phyloP scores from a whole-genome alignment of 1,140 invertebrate genomes.

The Sweltsa coloradensis region DNA sequence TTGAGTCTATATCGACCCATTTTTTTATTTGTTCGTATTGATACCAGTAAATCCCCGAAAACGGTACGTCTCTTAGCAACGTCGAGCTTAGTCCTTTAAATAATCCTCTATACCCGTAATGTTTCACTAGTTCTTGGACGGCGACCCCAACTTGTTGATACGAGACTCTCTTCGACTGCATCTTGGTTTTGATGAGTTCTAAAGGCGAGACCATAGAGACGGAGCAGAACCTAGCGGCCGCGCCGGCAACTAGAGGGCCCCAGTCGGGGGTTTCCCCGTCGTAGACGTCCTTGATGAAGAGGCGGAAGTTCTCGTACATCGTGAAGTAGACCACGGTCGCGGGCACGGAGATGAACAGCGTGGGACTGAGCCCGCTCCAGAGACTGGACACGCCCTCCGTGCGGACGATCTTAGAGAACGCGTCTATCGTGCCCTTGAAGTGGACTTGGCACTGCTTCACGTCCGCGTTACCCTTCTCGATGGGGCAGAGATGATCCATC shows the following conservation, averaged over 20 bases:
- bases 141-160: slow-evolving; percentile 68
- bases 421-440: too few relatives aligned
- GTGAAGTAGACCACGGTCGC: slow-evolving; percentile 97
- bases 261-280: slow-evolving; percentile 47
- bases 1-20: slow-evolving; percentile 37
- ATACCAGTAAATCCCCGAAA: slow-evolving; percentile 90
- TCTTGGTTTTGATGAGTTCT: slow-evolving; percentile 93
- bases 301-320: slow-evolving; percentile 82
- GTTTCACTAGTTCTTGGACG: slow-evolving; percentile 53
- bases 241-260: slow-evolving; percentile 69
- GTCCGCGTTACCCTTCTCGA: slow-evolving; percentile 27
- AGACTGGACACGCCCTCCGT: slow-evolving; percentile 80
- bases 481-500: slow-evolving; percentile 96
- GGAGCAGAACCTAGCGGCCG: slow-evolving; percentile 66
- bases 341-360: slow-evolving; percentile 89
- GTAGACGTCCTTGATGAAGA: slow-evolving; percentile 38
- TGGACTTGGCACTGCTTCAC: too few relatives aligned
- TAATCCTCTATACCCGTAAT: slow-evolving; percentile 63
- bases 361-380: slow-evolving; percentile 95
- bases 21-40: slow-evolving; percentile 81
- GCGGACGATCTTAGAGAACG: slow-evolving; percentile 81
- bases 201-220: slow-evolving; percentile 85
- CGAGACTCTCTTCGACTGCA: slow-evolving; percentile 87
- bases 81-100: slow-evolving; percentile 87
- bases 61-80: slow-evolving; percentile 90